These are phyloP conservation scores for Aradophagus sp. DNA, from an alignment of 1,140 invertebrate species.

Conservation along the genomic window DNA sequence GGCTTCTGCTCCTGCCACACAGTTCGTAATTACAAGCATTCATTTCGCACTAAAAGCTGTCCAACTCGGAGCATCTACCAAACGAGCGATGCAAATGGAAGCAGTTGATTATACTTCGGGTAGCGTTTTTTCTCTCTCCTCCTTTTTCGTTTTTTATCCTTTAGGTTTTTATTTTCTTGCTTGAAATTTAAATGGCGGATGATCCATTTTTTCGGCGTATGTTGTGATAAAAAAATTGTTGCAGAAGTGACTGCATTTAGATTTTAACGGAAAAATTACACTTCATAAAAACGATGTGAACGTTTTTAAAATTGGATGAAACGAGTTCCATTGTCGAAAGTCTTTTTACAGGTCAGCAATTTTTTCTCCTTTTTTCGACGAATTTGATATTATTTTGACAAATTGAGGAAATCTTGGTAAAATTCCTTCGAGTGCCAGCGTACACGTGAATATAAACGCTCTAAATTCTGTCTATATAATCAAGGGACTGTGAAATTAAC, in stretches of 20 bases:
- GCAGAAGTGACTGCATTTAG: constrained; percentile 21
- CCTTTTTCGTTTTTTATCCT: constrained; percentile 8
- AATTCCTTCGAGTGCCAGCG: constrained; percentile 6
- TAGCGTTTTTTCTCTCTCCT: constrained; percentile 23
- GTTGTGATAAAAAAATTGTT: constrained; percentile 22
- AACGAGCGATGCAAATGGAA: constrained; percentile 52
- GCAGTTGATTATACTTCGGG: constrained; percentile 53
- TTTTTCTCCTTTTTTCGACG: no score
- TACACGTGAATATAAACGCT: constrained; percentile 66
- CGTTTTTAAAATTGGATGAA: constrained; percentile 2
- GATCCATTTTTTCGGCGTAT: constrained; percentile 45
- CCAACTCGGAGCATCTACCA: constrained; percentile 55
- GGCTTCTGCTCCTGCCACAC: constrained; percentile 52
- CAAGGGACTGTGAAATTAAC: constrained; percentile 73
- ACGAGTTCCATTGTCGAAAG: constrained; percentile 18
- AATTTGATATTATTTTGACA: no score
- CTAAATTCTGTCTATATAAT: constrained; percentile 70
- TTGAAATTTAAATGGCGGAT: constrained; percentile 42
- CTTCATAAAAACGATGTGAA: neutral
- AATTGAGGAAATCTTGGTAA: constrained; percentile 31
- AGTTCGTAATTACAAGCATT: constrained; percentile 70
- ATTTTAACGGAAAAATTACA: no score
- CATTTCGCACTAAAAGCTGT: constrained; percentile 69
- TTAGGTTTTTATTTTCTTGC: constrained; percentile 23
- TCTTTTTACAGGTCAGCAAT: constrained; percentile 4